Conservation (phyloP, 2,888 invertebrate genomes). For the Tricholauxania praeusta region DNA sequence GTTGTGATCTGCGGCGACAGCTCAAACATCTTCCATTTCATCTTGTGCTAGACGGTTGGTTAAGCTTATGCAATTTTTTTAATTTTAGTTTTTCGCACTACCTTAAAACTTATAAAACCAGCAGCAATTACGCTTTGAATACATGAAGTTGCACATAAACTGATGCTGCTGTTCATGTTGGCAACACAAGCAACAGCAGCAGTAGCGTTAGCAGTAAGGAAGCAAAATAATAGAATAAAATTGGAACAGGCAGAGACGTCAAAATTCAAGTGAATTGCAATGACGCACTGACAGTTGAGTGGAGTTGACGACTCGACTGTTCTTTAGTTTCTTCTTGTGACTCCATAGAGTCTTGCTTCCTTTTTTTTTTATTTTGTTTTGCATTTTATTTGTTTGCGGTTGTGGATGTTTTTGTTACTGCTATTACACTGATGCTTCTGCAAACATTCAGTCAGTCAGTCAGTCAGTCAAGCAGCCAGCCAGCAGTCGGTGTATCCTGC, state of each 20-base stretch:
- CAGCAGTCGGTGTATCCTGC: constrained; percentile 6
- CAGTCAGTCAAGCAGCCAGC: constrained; percentile 5
- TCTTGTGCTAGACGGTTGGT: too few relatives aligned
- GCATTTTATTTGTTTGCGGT: too few relatives aligned
- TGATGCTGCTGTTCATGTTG: not conserved
- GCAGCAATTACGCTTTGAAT: not conserved
- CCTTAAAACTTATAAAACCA: not conserved
- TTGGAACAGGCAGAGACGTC: constrained; percentile 19
- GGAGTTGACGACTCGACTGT: too few relatives aligned
- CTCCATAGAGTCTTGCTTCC: too few relatives aligned
- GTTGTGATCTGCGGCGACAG: too few relatives aligned
- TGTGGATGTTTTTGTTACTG: not conserved
- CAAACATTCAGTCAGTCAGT: not conserved
- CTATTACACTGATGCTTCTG: not conserved
- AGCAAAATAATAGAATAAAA: not conserved
- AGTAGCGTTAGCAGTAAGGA: not conserved
- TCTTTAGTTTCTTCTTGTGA: too few relatives aligned
- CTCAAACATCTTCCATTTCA: too few relatives aligned
- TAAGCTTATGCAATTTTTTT: too few relatives aligned
- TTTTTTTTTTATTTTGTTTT: too few relatives aligned
- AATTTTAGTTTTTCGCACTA: too few relatives aligned
- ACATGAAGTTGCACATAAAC: not conserved
- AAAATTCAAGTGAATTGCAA: constrained; percentile 27
- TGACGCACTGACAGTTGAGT: not conserved
- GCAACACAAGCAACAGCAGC: not conserved